Conservation (phyloP, 2,888 invertebrate genomes). For the Drosophila mercatorum region DNA sequence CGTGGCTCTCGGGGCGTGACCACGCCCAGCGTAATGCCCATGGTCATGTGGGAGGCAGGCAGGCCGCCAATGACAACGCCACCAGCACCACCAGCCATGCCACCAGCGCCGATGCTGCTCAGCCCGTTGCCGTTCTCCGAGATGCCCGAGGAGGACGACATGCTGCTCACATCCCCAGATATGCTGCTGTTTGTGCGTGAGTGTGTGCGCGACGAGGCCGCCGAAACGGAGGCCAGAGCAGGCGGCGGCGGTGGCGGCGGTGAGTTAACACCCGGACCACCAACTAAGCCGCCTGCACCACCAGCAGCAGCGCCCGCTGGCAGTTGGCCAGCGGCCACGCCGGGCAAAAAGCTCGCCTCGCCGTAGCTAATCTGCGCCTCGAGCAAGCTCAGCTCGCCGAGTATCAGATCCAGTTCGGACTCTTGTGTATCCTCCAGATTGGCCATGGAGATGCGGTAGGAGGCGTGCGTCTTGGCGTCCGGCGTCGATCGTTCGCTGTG, state of each 20-base stretch:
- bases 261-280: background rate
- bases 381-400: conserved; percentile 97
- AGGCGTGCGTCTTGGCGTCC: conserved; percentile 76
- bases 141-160: conserved; percentile 82
- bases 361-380: conserved; percentile 86
- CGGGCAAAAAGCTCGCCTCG: conserved; percentile 71
- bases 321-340: conserved; percentile 19
- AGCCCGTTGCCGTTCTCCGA: conserved; percentile 81
- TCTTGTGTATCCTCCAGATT: conserved; percentile 98
- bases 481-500: conserved; percentile 72
- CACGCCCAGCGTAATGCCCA: conserved; percentile 76
- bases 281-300: background rate
- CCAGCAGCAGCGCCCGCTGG: conserved; percentile 1
- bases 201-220: conserved; percentile 78
- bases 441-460: conserved; percentile 96
- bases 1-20: conserved; percentile 85
- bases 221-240: conserved; percentile 56
- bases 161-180: conserved; percentile 82
- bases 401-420: conserved; percentile 97
- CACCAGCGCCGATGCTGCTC: background rate
- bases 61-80: conserved; percentile 6
- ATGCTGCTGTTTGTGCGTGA: conserved; percentile 85
- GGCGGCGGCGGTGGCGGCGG: conserved; percentile 26
- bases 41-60: conserved; percentile 46
- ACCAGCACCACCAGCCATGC: background rate